phyloP scores from a whole-genome alignment of 2,797 vertebrate species.

The Danio tinwini region DNA sequence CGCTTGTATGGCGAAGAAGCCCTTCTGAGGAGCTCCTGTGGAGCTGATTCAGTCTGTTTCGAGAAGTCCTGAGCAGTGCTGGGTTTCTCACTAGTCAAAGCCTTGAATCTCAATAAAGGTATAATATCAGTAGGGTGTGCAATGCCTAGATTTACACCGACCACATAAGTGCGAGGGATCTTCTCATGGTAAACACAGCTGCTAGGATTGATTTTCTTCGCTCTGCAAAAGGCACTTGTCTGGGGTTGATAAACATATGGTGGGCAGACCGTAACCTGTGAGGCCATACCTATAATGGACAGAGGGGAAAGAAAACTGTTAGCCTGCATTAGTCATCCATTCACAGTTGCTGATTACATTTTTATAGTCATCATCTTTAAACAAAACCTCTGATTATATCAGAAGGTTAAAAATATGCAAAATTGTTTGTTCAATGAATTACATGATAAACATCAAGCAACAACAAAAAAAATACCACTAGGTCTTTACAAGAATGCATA shows the following conservation, averaged over 20 bases:
- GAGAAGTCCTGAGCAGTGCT: slow-evolving; percentile 76
- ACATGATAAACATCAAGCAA: not conserved
- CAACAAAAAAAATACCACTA: not conserved
- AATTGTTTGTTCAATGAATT: not conserved
- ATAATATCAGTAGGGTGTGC: slow-evolving; percentile 84
- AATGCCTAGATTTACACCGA: slow-evolving; percentile 90
- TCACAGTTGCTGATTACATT: slow-evolving; percentile 14
- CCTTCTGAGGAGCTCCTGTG: slow-evolving; percentile 44
- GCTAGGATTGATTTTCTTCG: slow-evolving; percentile 92
- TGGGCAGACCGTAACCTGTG: slow-evolving; percentile 97
- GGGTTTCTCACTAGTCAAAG: slow-evolving; percentile 75
- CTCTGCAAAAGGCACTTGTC: slow-evolving; percentile 98
- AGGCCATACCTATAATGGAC: slow-evolving; percentile 91
- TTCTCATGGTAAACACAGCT: slow-evolving; percentile 89
- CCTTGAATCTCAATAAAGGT: slow-evolving; percentile 82
- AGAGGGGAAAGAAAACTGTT: not conserved
- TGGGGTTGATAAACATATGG: slow-evolving; percentile 97
- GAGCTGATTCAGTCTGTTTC: slow-evolving; percentile 80
- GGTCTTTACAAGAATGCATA: not conserved
- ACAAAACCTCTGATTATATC: not conserved
- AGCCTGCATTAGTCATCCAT: not conserved
- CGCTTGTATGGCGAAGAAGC: slow-evolving; percentile 58
- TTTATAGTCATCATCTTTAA: not conserved
- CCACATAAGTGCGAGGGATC: slow-evolving; percentile 87
- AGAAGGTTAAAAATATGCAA: not conserved